Evolutionary conservation across 2,113 vertebrate species (phyloP).

Genomic region (sheep (Ovis aries)): ARS-UI_Ramb_v3.0 NC_056072.1:20400501-20401000

Average conservation of each 20-base stretch:
- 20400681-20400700: neutral
- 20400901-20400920: neutral
- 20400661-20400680: neutral
- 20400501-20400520: neutral
- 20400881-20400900: neutral
- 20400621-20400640: neutral
- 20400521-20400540: neutral
- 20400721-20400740: neutral
- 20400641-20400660: neutral
- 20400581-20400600: neutral
- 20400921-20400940: neutral
- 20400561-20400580: neutral
- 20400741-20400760: neutral
- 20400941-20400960: neutral
- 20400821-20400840: neutral
- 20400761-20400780: neutral
- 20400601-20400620: neutral
- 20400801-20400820: neutral
- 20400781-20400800: neutral
- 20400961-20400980: neutral
- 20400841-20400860: neutral
- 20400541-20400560: neutral
- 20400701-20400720: neutral
- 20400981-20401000: neutral
- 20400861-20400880: neutral